These are phyloP conservation scores for Panthera tigris DNA, from an alignment of 2,113 vertebrate species.

Conservation along the genomic window DNA sequence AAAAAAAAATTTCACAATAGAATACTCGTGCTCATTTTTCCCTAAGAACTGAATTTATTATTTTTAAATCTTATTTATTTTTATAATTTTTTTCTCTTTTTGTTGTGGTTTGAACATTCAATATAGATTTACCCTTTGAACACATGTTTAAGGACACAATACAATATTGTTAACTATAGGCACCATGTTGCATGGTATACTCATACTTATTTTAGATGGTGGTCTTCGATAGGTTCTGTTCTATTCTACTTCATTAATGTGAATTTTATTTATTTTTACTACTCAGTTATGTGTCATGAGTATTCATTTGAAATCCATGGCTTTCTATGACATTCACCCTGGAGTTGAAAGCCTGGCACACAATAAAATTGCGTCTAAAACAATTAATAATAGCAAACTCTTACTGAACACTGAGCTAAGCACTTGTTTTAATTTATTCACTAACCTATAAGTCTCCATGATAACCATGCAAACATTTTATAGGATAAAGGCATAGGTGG, in stretches of 20 bases:
- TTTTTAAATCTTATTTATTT: background rate
- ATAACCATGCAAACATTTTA: background rate
- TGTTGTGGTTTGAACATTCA: background rate
- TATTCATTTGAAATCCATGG: background rate
- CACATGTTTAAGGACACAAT: background rate
- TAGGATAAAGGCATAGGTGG: background rate
- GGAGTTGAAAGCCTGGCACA: background rate
- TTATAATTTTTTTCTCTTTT: background rate
- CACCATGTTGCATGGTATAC: background rate
- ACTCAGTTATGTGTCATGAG: background rate
- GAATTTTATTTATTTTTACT: conserved; percentile 8
- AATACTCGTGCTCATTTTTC: background rate
- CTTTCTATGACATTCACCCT: background rate
- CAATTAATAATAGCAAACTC: background rate
- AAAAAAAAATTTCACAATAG: background rate
- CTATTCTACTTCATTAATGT: background rate
- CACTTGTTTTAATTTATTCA: background rate
- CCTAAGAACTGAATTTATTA: background rate
- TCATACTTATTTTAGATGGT: background rate
- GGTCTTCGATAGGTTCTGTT: background rate
- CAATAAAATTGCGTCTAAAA: conserved; percentile 31
- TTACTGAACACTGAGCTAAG: background rate
- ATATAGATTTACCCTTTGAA: background rate
- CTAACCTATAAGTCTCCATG: background rate
- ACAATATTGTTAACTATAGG: background rate